phyloP scores from a whole-genome alignment of 2,888 invertebrate species.

The Agrochola lota region DNA sequence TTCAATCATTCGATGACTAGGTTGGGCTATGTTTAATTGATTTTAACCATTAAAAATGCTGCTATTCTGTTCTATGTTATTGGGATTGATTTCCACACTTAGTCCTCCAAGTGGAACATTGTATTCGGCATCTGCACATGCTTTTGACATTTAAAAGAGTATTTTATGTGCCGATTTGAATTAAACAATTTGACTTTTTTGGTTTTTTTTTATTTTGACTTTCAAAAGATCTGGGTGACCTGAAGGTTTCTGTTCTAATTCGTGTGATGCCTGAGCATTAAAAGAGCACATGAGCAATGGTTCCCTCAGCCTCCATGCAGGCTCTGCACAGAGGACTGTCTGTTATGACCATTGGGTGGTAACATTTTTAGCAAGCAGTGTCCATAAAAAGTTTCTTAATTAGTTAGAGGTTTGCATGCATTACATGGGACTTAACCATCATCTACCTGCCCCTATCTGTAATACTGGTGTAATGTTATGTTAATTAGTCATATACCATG shows the following conservation, averaged over 20 bases:
- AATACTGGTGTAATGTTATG: not conserved
- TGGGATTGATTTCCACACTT: no score
- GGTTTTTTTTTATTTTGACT: no score
- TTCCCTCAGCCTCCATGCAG: not conserved
- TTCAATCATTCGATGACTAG: not conserved
- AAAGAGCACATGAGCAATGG: not conserved
- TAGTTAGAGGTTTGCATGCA: not conserved
- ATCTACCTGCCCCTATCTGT: not conserved
- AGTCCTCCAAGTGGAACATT: not conserved
- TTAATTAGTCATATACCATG: not conserved
- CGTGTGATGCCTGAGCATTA: not conserved
- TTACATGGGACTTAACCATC: not conserved
- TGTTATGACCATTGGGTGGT: not conserved
- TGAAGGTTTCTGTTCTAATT: not conserved
- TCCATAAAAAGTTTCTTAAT: not conserved
- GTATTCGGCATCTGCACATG: not conserved
- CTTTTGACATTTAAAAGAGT: no score
- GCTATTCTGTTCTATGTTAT: no score
- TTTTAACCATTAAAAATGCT: no score
- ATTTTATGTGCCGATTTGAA: no score
- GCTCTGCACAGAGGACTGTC: not conserved
- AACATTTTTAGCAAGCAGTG: not conserved
- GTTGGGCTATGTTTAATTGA: not conserved
- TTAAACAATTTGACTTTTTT: no score
- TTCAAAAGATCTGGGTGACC: not conserved